Evolutionary conservation across 1,140 invertebrate genomes (phyloP), one percentile per base, ranked within the genome.

Genomic region (Hydropsyche tenuis): DNA sequence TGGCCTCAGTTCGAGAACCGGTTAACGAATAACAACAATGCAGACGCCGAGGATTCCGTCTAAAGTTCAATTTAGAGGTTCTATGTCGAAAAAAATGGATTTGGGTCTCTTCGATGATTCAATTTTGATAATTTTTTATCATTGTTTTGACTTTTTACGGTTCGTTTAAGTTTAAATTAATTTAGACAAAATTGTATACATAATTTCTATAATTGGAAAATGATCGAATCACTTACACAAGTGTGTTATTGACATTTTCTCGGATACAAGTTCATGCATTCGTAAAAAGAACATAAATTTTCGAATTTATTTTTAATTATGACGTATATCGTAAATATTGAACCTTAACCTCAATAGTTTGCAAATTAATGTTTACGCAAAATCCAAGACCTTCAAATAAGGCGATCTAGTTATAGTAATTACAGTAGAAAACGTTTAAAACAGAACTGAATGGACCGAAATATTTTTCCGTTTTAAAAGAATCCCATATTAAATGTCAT

Each of bases 211-310:
- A n/a, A 25, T 60, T 60, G 23, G 56, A 60, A 25, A 11, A 20
- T 60, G 56, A 60, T 60, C 56, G 25, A 23, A 16, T 56, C 4
- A 12, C 12, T 60, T 60, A 23, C 20, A 60, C 18, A 60, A 60
- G 48, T 53, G 45, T 22, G 56, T 23, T 23, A 60, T 60, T 60
- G 56, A 60, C 56, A 60, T 60, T 60, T 60, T 60, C 45, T 12
- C 11, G 37, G 5, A 12, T 43, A 5, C 12, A 48, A 12, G 3
- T 7, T 48, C 16, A 48, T 48, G 2, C 45, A 16, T 48, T 6
- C 12, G 2, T 48, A 14, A 14, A 48, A 48, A 48, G 16, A 2
- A 48, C 16, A n/a, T 48, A 48, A 7, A 48, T 48, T 4, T 48
- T 3, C 16, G 11, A 48, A 7, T 48, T 48, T 18, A 18, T 53